Evolutionary conservation across 2,797 vertebrate species (phyloP).

Genomic region (Sebastes aleutianus): DNA sequence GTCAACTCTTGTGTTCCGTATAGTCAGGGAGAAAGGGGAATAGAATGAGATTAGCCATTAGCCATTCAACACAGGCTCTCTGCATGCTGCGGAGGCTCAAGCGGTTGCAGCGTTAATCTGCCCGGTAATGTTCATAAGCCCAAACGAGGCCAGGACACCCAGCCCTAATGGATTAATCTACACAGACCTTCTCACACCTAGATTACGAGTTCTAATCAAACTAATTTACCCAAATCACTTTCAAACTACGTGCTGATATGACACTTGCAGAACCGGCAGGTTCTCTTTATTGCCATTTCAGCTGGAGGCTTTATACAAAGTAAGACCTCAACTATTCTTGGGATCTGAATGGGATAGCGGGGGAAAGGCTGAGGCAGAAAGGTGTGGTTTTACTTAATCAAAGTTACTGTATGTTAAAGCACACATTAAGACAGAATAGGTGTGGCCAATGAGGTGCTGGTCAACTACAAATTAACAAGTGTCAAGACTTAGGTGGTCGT

Average conservation of each 20-base stretch:
- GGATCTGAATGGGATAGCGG: neutral
- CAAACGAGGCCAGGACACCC: conserved; percentile 74
- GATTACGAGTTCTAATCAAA: conserved; percentile 64
- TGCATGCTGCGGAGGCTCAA: conserved; percentile 70
- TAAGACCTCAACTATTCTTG: conserved; percentile 1
- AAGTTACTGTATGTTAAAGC: conserved; percentile 5
- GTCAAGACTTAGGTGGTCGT: conserved; percentile 36
- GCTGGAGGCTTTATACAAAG: neutral
- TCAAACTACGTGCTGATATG: conserved; percentile 30
- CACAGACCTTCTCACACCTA: conserved; percentile 55
- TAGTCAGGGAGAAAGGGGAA: conserved; percentile 51
- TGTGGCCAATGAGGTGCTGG: conserved; percentile 6
- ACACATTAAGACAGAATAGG: conserved; percentile 14
- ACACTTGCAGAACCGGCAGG: conserved; percentile 27
- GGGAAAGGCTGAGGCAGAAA: conserved; percentile 8
- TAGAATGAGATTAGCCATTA: conserved; percentile 75
- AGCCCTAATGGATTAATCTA: conserved; percentile 71
- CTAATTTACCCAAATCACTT: conserved; percentile 53
- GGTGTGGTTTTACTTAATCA: neutral
- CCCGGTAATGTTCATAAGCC: conserved; percentile 73
- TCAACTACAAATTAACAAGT: conserved; percentile 28
- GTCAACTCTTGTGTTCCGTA: conserved; percentile 15
- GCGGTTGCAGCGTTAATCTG: conserved; percentile 76
- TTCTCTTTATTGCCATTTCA: conserved; percentile 18
- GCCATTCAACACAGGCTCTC: conserved; percentile 61